A percentile compares a stretch with the other conserved stretches of the same genome.
Evolutionary conservation across 2,113 vertebrate genomes (phyloP).

Genomic region (Podarcis raffonei): DNA sequence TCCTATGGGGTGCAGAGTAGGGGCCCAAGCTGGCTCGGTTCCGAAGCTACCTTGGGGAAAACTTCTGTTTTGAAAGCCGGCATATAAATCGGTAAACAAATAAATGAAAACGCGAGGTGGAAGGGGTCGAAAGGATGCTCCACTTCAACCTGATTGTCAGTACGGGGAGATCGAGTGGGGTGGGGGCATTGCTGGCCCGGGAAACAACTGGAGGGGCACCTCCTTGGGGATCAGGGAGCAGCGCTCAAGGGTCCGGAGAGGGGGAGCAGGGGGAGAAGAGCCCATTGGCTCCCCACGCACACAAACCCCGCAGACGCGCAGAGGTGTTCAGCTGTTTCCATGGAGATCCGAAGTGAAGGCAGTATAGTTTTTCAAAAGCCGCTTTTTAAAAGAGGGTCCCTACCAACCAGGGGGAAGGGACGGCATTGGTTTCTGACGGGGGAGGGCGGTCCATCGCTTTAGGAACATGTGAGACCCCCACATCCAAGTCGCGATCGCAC

Average conservation of each 20-base stretch:
- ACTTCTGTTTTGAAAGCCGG: too few species aligned
- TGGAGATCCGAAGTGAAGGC: conserved; percentile 13
- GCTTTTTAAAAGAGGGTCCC: background rate
- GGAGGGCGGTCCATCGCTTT: background rate
- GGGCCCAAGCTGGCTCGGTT: too few species aligned
- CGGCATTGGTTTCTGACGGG: background rate
- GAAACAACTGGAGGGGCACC: background rate
- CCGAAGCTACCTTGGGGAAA: too few species aligned
- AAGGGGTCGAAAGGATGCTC: background rate
- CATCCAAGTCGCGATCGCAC: accelerated
- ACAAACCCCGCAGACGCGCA: background rate
- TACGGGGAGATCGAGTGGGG: background rate
- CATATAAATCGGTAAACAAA: background rate
- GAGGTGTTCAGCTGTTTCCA: conserved; percentile 8
- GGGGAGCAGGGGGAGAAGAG: background rate
- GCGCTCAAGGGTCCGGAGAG: background rate
- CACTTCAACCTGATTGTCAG: background rate
- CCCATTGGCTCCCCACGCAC: background rate
- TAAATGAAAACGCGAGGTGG: background rate
- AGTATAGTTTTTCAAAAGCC: background rate
- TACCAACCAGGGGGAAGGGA: background rate
- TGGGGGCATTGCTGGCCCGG: background rate
- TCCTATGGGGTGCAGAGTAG: background rate
- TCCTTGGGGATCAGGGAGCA: background rate
- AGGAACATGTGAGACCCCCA: background rate